Conservation (phyloP, 2,113 vertebrate genomes). For the Eudorcas thomsonii region DNA sequence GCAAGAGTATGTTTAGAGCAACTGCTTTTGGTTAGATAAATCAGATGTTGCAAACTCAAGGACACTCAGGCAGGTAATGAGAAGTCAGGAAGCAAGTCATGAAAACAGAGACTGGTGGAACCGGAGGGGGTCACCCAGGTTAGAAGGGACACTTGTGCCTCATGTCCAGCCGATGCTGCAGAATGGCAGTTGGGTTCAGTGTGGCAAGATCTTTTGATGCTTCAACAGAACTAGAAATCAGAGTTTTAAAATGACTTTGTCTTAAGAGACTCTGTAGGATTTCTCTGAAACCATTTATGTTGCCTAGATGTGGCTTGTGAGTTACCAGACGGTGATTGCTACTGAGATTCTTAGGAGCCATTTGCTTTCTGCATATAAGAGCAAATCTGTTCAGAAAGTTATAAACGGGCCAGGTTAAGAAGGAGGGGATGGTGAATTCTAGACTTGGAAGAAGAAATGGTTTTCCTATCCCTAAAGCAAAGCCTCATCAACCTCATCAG, state of each 20-base stretch:
- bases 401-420: background rate
- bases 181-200: background rate
- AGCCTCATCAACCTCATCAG: background rate
- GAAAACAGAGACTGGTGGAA: background rate
- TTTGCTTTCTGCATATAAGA: background rate
- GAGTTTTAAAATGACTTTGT: background rate
- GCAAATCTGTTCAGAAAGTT: background rate
- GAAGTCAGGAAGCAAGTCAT: background rate
- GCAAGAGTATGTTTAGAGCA: background rate
- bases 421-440: background rate
- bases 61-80: background rate
- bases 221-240: background rate
- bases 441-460: background rate
- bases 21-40: background rate
- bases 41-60: background rate
- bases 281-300: background rate
- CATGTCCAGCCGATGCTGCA: rapidly evolving
- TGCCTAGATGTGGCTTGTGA: no score
- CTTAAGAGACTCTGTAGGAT: background rate
- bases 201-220: background rate
- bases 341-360: background rate
- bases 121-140: rapidly evolving
- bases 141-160: no score
- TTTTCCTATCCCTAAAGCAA: background rate
- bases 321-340: background rate